phyloP scores from a whole-genome alignment of 2,113 vertebrate genomes.

The Callopanchax toddi region DNA sequence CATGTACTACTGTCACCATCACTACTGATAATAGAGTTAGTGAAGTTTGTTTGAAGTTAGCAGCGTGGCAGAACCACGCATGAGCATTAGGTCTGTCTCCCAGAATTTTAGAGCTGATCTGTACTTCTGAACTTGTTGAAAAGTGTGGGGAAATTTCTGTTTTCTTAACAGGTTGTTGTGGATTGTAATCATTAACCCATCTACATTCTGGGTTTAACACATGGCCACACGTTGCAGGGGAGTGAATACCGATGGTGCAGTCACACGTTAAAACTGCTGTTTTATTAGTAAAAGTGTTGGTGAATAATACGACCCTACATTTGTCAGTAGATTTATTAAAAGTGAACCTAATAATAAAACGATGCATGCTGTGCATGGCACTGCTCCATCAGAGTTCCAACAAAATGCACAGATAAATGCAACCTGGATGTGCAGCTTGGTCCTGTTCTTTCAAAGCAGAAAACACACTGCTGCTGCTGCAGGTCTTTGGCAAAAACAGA shows the following conservation, averaged over 20 bases:
- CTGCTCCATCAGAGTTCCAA: too few relatives aligned
- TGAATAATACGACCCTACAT: too few relatives aligned
- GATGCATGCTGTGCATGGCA: too few relatives aligned
- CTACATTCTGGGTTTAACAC: conserved; percentile 31
- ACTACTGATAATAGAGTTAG: neutral
- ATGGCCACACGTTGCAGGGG: conserved; percentile 15
- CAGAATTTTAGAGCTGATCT: neutral
- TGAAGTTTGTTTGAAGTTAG: neutral
- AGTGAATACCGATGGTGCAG: neutral
- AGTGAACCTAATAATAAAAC: too few relatives aligned
- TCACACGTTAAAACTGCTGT: neutral
- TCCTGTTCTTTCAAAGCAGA: too few relatives aligned
- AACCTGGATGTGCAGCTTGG: too few relatives aligned
- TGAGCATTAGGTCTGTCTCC: neutral
- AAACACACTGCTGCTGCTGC: too few relatives aligned
- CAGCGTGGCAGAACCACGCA: conserved; percentile 10
- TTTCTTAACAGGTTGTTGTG: conserved; percentile 39
- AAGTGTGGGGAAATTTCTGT: conserved; percentile 25
- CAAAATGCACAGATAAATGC: too few relatives aligned
- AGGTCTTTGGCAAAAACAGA: too few relatives aligned
- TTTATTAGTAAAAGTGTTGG: too few relatives aligned
- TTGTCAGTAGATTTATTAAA: too few relatives aligned
- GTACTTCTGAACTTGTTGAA: neutral
- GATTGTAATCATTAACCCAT: conserved; percentile 66
- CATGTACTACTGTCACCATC: neutral